Conservation (phyloP, 1,140 invertebrate genomes). For the Brachionus calyciflorus region DNA sequence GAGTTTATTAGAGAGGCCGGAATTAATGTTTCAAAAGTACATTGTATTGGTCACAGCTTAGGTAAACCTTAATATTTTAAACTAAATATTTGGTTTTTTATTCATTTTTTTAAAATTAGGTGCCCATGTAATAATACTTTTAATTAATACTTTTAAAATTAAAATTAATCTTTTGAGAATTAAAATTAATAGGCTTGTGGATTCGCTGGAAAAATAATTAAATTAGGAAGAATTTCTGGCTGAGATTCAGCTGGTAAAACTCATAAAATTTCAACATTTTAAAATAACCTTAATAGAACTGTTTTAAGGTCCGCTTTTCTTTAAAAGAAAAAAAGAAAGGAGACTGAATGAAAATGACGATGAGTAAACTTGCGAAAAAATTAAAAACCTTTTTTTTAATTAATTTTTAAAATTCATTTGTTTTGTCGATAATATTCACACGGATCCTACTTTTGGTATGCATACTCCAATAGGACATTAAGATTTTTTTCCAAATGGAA, state of each 20-base stretch:
- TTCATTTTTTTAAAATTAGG: conserved; percentile 60
- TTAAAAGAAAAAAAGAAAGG: conserved; percentile 76
- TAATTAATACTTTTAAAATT: not conserved
- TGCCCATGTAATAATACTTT: conserved; percentile 72
- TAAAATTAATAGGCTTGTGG: conserved; percentile 62
- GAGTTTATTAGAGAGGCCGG: conserved; percentile 59
- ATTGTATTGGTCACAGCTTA: conserved; percentile 84
- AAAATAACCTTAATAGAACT: too few relatives aligned
- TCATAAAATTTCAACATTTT: too few relatives aligned
- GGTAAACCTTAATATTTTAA: not conserved
- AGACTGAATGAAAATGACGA: conserved; percentile 82
- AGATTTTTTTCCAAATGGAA: conserved; percentile 50
- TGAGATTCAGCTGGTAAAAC: conserved; percentile 78
- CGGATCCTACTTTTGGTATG: conserved; percentile 68
- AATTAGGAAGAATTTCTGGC: conserved; percentile 73
- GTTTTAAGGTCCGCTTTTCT: conserved; percentile 64
- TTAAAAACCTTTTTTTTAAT: not conserved
- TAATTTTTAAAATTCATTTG: not conserved
- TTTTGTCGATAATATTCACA: conserved; percentile 89
- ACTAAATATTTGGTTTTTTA: not conserved
- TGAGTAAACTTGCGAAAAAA: conserved; percentile 63
- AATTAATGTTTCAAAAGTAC: conserved; percentile 56
- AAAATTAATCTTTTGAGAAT: not conserved
- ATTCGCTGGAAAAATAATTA: conserved; percentile 80
- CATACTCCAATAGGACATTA: conserved; percentile 65